phyloP scores from a whole-genome alignment of 2,888 invertebrate species.

The Eupeodes latifasciatus region DNA sequence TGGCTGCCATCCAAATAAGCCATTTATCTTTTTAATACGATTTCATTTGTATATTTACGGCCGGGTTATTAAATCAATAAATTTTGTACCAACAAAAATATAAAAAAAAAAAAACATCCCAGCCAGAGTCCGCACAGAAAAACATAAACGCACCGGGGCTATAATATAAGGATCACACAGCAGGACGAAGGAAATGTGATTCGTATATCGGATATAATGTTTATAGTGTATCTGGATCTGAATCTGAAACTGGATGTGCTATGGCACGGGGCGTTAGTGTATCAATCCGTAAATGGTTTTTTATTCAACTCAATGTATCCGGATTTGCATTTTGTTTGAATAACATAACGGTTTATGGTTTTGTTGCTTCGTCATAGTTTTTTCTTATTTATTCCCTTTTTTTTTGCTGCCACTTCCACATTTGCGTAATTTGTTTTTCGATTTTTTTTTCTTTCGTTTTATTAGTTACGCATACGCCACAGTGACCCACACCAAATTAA shows the following conservation, averaged over 20 bases:
- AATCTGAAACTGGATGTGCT: conserved; percentile 2
- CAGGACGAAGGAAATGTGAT: conserved; percentile 54
- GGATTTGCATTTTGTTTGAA: conserved; percentile 72
- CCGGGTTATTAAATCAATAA: conserved; percentile 78
- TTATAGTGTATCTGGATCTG: conserved; percentile 33
- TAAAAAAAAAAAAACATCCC: conserved; percentile 26
- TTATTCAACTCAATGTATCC: conserved; percentile 50
- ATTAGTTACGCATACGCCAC: conserved; percentile 61
- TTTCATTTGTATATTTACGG: conserved; percentile 78
- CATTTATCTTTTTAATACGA: conserved; percentile 78
- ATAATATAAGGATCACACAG: conserved; percentile 31
- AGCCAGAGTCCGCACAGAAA: neutral
- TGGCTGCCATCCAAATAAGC: conserved; percentile 74
- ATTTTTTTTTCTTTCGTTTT: conserved; percentile 10
- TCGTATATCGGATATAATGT: conserved; percentile 47
- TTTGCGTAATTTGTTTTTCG: conserved; percentile 43
- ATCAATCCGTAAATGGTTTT: conserved; percentile 59
- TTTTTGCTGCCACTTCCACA: neutral
- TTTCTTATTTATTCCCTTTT: neutral
- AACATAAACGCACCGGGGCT: conserved; percentile 40
- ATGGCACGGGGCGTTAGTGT: conserved; percentile 8
- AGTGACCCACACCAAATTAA: conserved; percentile 50
- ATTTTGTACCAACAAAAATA: conserved; percentile 58
- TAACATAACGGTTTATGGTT: conserved; percentile 43
- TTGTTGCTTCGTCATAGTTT: conserved; percentile 36